Percentiles rank a stretch among this genome's conserved stretches.
Conservation (phyloP, 2,113 vertebrate genomes). For the Xenopus borealis region DNA sequence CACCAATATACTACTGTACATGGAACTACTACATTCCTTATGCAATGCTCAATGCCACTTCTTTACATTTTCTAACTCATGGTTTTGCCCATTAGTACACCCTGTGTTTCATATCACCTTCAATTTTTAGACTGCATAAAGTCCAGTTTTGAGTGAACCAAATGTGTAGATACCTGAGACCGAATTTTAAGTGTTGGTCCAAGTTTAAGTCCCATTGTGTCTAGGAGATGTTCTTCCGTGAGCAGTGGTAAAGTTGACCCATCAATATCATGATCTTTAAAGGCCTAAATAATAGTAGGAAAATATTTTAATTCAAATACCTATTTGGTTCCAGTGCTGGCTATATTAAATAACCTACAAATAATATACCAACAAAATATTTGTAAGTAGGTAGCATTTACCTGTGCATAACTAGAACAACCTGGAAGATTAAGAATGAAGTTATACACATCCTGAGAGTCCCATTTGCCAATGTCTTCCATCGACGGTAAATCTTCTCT, state of each 20-base stretch:
- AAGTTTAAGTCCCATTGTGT: conserved; percentile 87
- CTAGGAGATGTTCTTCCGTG: conserved; percentile 91
- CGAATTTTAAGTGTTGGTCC: conserved; percentile 93
- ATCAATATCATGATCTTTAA: conserved; percentile 94
- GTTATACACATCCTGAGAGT: conserved; percentile 81
- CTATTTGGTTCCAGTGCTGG: too few species aligned
- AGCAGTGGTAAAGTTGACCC: conserved; percentile 90
- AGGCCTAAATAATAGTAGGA: conserved; percentile 60
- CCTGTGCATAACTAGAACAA: conserved; percentile 90
- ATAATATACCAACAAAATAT: too few species aligned
- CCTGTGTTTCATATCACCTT: too few species aligned
- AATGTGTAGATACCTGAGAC: conserved; percentile 75
- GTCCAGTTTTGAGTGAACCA: too few species aligned
- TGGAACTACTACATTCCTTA: too few species aligned
- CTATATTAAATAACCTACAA: too few species aligned
- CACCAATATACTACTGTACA: too few species aligned
- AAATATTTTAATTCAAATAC: too few species aligned
- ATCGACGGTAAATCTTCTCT: conserved; percentile 70
- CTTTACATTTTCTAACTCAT: too few species aligned
- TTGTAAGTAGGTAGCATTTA: conserved; percentile 46
- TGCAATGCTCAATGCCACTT: too few species aligned
- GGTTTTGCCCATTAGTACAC: too few species aligned
- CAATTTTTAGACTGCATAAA: too few species aligned
- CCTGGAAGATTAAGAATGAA: conserved; percentile 83
- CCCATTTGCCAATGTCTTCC: conserved; percentile 90